These are phyloP conservation scores for Clivina fossor DNA, from an alignment of 2,888 invertebrate genomes.

Conservation along the genomic window DNA sequence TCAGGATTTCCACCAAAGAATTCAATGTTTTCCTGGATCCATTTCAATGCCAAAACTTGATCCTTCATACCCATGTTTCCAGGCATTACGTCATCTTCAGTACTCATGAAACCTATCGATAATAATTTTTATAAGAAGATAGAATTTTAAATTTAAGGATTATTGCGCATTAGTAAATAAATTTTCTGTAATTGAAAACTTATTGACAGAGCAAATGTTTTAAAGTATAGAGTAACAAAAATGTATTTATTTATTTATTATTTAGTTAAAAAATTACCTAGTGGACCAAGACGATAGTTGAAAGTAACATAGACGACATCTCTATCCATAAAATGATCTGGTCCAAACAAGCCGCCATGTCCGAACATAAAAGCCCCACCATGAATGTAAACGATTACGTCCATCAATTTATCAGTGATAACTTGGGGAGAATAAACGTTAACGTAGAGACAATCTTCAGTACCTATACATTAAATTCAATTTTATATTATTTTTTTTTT, in stretches of 20 bases:
- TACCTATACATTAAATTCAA: slow-evolving; percentile 52
- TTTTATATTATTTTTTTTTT: neutral
- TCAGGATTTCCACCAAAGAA: slow-evolving; percentile 69
- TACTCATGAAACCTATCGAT: slow-evolving; percentile 66
- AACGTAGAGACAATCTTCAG: slow-evolving; percentile 68
- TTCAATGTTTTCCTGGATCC: slow-evolving; percentile 66
- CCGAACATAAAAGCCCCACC: slow-evolving; percentile 75
- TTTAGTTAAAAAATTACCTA: slow-evolving; percentile 55
- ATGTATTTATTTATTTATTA: slow-evolving; percentile 30
- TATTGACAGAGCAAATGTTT: no score
- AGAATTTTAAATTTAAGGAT: no score
- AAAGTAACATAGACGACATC: slow-evolving; percentile 68
- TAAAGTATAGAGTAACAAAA: no score
- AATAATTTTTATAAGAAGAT: no score
- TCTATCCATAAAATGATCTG: slow-evolving; percentile 61
- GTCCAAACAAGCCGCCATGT: slow-evolving; percentile 56
- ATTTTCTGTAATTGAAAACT: no score
- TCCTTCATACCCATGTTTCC: slow-evolving; percentile 73
- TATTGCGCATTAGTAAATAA: no score
- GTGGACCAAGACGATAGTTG: slow-evolving; percentile 71
- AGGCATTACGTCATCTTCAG: slow-evolving; percentile 65
- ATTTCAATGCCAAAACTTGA: slow-evolving; percentile 66
- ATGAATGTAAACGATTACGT: slow-evolving; percentile 67
- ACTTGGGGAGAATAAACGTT: slow-evolving; percentile 63
- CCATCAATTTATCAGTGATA: slow-evolving; percentile 53